phyloP scores from a whole-genome alignment of 2,888 invertebrate genomes.

The Imbricaverruca yamaguchii region DNA sequence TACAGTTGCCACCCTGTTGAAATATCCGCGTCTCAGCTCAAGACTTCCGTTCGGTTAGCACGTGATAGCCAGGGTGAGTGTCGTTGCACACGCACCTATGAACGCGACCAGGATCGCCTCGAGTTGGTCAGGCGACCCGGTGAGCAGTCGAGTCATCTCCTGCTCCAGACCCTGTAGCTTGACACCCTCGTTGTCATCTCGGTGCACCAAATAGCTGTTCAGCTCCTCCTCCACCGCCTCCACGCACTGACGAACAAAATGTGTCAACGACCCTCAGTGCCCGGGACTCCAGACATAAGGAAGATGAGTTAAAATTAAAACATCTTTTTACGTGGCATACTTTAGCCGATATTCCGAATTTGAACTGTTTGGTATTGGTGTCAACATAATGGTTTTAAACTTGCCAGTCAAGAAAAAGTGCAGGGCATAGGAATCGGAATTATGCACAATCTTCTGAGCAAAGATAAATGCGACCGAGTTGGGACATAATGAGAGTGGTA shows the following conservation, averaged over 20 bases:
- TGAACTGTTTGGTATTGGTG: not conserved
- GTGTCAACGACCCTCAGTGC: constrained; percentile 11
- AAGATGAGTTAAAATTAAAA: not conserved
- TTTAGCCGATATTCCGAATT: not conserved
- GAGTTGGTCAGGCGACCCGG: constrained; percentile 35
- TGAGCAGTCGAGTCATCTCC: constrained; percentile 45
- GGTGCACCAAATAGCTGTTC: constrained; percentile 74
- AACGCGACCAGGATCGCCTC: constrained; percentile 56
- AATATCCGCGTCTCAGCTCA: too few relatives aligned
- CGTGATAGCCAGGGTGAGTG: too few relatives aligned
- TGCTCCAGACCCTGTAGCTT: constrained; percentile 60
- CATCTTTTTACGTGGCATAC: not conserved
- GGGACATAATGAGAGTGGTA: too few relatives aligned
- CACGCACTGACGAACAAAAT: constrained; percentile 51
- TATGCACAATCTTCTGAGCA: too few relatives aligned
- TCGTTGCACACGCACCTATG: not conserved
- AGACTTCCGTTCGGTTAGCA: too few relatives aligned
- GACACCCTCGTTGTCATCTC: constrained; percentile 59
- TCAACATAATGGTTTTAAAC: not conserved
- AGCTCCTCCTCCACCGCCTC: constrained; percentile 83
- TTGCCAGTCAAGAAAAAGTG: not conserved
- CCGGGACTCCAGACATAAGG: constrained; percentile 34
- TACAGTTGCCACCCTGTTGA: too few relatives aligned
- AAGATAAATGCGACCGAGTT: too few relatives aligned
- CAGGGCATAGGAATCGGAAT: too few relatives aligned